Percentiles rank a stretch among this genome's conserved stretches.
phyloP scores from a whole-genome alignment of 2,888 invertebrate species.

The Epinotia demarniana region DNA sequence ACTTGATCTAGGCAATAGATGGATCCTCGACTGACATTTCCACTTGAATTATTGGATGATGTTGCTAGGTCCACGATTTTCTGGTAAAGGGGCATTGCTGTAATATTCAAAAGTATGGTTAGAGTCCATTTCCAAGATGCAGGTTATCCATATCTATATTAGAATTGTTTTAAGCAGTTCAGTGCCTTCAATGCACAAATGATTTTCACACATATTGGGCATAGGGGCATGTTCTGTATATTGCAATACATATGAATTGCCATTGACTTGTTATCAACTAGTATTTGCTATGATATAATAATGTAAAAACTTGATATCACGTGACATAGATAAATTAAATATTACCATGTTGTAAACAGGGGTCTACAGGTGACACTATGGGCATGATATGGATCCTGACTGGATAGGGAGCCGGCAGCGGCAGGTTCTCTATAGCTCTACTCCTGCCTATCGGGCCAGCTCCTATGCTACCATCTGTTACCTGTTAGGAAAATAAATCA shows the following conservation, averaged over 20 bases:
- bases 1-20: slow-evolving; percentile 79
- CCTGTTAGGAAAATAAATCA: slow-evolving; percentile 52
- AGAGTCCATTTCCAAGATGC: background rate
- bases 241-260: too few species aligned
- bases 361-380: slow-evolving; percentile 87
- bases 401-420: slow-evolving; percentile 92
- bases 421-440: slow-evolving; percentile 82
- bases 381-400: slow-evolving; percentile 92
- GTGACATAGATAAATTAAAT: background rate
- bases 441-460: slow-evolving; percentile 73
- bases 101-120: slow-evolving; percentile 43
- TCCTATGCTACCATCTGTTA: slow-evolving; percentile 79
- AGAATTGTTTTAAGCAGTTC: too few species aligned
- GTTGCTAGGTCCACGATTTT: slow-evolving; percentile 91
- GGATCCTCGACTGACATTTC: slow-evolving; percentile 67
- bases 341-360: slow-evolving; percentile 77
- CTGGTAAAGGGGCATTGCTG: slow-evolving; percentile 90
- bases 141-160: too few species aligned
- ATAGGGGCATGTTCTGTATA: too few species aligned
- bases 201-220: background rate
- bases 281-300: too few species aligned
- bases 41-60: slow-evolving; percentile 65
- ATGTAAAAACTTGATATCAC: too few species aligned
- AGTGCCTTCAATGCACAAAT: background rate
- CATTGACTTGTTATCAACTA: too few species aligned